Percentiles rank a stretch among this genome's conserved stretches.
Conservation (phyloP, 2,113 vertebrate genomes). For the Recurvirostra avosetta region DNA sequence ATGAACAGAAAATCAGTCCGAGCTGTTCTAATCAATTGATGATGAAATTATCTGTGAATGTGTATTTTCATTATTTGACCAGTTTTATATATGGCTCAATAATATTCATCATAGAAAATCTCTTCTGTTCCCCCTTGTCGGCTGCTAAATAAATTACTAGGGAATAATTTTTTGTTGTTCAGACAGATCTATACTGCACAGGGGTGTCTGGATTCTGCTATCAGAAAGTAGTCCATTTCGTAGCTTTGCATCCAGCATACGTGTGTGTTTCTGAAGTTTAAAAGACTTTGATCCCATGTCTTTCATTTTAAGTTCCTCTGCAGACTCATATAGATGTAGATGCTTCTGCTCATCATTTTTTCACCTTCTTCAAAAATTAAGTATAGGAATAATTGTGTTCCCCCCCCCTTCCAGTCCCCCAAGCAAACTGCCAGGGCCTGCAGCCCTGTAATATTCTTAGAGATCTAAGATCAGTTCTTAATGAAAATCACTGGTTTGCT, state of each 20-base stretch:
- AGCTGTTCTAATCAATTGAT: background rate
- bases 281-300: background rate
- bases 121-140: background rate
- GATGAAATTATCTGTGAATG: slow-evolving; percentile 4
- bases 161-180: background rate
- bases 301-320: background rate
- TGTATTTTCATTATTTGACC: slow-evolving; percentile 3
- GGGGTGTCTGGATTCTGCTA: background rate
- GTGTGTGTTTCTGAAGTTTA: background rate
- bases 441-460: background rate
- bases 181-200: background rate
- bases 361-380: background rate
- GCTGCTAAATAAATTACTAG: background rate
- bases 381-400: background rate
- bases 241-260: background rate
- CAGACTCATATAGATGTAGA: background rate
- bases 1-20: background rate
- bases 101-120: background rate
- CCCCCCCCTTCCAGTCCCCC: background rate
- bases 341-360: background rate
- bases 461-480: background rate
- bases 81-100: background rate
- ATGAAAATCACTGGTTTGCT: background rate
- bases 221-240: background rate
- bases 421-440: background rate